Percentiles rank a stretch among this genome's conserved stretches.
phyloP scores from a whole-genome alignment of 2,797 vertebrate genomes.

The Leptatherina wallacei region DNA sequence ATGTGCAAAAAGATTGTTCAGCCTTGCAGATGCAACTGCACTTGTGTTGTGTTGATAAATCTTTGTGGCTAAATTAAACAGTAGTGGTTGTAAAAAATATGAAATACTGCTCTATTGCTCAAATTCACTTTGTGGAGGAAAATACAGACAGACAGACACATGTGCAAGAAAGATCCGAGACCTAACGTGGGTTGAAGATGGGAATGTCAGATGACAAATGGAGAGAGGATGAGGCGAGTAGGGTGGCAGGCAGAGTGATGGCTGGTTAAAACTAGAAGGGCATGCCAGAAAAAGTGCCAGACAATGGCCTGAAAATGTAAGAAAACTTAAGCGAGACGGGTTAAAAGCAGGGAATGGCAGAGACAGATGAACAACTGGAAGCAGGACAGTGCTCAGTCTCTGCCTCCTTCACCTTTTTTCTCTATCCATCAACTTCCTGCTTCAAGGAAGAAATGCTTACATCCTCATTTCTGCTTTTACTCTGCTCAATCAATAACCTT shows the following conservation, averaged over 20 bases:
- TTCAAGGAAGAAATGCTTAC: conserved; percentile 51
- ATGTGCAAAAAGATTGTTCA: not conserved
- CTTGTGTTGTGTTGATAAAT: too few species aligned
- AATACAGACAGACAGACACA: not conserved
- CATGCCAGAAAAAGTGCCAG: conserved; percentile 1
- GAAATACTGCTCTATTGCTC: not conserved
- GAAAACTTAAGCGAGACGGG: conserved; percentile 14
- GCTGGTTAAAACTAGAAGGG: conserved; percentile 25
- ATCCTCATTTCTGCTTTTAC: conserved; percentile 41
- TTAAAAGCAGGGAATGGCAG: conserved; percentile 28
- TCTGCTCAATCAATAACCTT: conserved; percentile 48
- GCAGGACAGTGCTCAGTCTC: conserved; percentile 34
- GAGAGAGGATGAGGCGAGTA: conserved; percentile 4
- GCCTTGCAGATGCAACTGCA: not conserved
- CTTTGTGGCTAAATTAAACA: too few species aligned
- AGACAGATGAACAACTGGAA: conserved; percentile 22
- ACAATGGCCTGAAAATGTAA: conserved; percentile 10
- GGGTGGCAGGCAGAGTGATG: conserved; percentile 17
- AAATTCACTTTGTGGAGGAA: not conserved
- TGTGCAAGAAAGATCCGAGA: not conserved
- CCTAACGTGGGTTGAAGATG: conserved; percentile 6
- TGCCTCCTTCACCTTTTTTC: conserved; percentile 26
- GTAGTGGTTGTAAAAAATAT: not conserved
- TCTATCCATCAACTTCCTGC: conserved; percentile 69
- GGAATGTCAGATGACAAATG: conserved; percentile 32